Percentiles rank a stretch among this genome's conserved stretches.
Conservation (phyloP, 2,888 invertebrate species). For the Petrolisthes manimaculis region DNA sequence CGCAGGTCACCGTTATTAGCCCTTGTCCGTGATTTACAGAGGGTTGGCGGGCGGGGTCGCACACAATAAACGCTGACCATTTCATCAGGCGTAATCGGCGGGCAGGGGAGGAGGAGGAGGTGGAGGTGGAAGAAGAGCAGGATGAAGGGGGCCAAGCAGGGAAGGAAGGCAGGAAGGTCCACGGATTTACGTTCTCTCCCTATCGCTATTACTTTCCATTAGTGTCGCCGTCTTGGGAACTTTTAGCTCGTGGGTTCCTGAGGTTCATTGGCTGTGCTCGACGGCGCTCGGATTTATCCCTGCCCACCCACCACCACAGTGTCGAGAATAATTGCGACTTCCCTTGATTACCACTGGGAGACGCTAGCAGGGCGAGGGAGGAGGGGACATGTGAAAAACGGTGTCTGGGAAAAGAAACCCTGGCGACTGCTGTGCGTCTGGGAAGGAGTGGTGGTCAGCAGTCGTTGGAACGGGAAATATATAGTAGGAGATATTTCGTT, state of each 20-base stretch:
- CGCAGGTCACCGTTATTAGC: constrained; percentile 5
- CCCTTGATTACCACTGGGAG: too few species aligned
- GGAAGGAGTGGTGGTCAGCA: too few species aligned
- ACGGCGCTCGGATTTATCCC: background rate
- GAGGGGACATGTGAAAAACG: too few species aligned
- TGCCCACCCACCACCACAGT: too few species aligned
- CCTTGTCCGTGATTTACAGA: background rate
- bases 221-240: background rate
- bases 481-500: too few species aligned
- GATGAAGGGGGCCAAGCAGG: background rate
- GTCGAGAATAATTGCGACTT: background rate
- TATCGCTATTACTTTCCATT: constrained; percentile 1
- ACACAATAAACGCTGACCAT: constrained; percentile 16
- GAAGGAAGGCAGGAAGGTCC: background rate
- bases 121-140: background rate
- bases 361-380: too few species aligned
- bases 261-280: background rate
- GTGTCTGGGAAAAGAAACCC: too few species aligned
- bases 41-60: constrained; percentile 4
- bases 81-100: constrained; percentile 19
- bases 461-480: too few species aligned
- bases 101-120: background rate
- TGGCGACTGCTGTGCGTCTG: too few species aligned
- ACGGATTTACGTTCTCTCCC: background rate
- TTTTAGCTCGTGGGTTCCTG: background rate